These are phyloP conservation scores for Tethya wilhelma DNA, from an alignment of 37 sponge, comb jelly and placozoan species.

Conservation along the genomic window DNA sequence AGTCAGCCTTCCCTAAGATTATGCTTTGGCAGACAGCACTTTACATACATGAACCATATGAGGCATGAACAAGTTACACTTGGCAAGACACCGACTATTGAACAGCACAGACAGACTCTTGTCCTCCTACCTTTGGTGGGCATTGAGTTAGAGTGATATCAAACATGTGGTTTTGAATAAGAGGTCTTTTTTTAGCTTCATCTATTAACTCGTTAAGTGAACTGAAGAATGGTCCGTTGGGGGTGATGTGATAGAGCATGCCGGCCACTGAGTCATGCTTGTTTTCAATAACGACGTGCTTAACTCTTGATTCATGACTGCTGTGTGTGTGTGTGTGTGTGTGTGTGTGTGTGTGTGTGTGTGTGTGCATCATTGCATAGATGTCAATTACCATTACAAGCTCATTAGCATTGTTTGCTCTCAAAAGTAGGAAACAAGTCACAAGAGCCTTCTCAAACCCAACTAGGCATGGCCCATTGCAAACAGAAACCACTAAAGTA, in stretches of 20 bases:
- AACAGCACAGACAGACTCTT: background rate
- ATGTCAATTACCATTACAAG: too few species aligned
- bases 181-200: slow-evolving; percentile 53
- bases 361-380: too few species aligned
- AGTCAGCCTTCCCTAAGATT: background rate
- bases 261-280: slow-evolving; percentile 66
- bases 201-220: slow-evolving; percentile 71
- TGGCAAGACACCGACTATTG: background rate
- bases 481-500: too few species aligned
- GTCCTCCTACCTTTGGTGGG: slow-evolving; percentile 76
- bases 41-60: background rate
- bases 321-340: background rate
- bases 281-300: slow-evolving; percentile 81
- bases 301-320: slow-evolving; percentile 73
- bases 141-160: slow-evolving; percentile 49
- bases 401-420: background rate
- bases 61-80: background rate
- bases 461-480: too few species aligned
- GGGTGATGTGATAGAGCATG: slow-evolving; percentile 77
- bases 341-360: background rate
- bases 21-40: background rate
- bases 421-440: background rate
- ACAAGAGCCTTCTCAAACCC: background rate
- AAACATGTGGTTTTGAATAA: slow-evolving; percentile 82
- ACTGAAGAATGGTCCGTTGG: slow-evolving; percentile 69